These are phyloP conservation scores for Drosophila malerkotliana DNA, from an alignment of 1,140 invertebrate species.

Conservation along the genomic window DNA sequence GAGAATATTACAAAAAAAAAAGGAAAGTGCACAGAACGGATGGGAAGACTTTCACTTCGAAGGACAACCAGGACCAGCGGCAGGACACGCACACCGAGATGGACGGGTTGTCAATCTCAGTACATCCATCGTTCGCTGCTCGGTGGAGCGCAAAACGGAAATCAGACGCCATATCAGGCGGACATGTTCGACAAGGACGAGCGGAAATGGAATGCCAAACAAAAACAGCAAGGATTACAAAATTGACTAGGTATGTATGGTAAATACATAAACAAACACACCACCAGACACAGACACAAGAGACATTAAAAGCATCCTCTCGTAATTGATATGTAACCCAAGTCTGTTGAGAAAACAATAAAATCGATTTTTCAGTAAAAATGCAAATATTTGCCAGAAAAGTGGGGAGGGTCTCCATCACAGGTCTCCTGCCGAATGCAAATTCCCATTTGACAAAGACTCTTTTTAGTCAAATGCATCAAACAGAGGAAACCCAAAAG, in stretches of 20 bases:
- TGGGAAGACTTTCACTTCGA: slow-evolving; percentile 66
- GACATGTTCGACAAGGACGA: slow-evolving; percentile 61
- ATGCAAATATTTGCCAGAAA: slow-evolving; percentile 56
- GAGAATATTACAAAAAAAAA: not conserved
- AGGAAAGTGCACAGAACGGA: slow-evolving; percentile 42
- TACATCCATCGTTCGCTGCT: slow-evolving; percentile 27
- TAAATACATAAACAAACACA: slow-evolving; percentile 36
- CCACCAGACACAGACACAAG: slow-evolving; percentile 44
- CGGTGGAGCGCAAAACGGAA: slow-evolving; percentile 69
- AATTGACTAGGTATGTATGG: slow-evolving; percentile 26
- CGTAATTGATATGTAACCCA: slow-evolving; percentile 37
- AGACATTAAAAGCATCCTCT: slow-evolving; percentile 19
- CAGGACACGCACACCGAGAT: slow-evolving; percentile 5
- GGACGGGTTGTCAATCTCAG: slow-evolving; percentile 63
- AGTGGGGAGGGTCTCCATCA: slow-evolving; percentile 13
- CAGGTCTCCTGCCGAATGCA: slow-evolving; percentile 20
- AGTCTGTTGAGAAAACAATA: slow-evolving; percentile 35
- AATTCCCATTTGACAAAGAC: slow-evolving; percentile 57
- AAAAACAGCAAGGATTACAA: slow-evolving; percentile 10
- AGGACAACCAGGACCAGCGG: slow-evolving; percentile 41
- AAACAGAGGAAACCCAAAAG: slow-evolving; percentile 18
- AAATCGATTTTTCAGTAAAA: slow-evolving; percentile 70
- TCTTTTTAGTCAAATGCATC: slow-evolving; percentile 56
- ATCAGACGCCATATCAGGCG: slow-evolving; percentile 74
- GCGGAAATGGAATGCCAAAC: slow-evolving; percentile 59